Conservation (phyloP, 2,888 invertebrate species). For the Fabriciana adippe region DNA sequence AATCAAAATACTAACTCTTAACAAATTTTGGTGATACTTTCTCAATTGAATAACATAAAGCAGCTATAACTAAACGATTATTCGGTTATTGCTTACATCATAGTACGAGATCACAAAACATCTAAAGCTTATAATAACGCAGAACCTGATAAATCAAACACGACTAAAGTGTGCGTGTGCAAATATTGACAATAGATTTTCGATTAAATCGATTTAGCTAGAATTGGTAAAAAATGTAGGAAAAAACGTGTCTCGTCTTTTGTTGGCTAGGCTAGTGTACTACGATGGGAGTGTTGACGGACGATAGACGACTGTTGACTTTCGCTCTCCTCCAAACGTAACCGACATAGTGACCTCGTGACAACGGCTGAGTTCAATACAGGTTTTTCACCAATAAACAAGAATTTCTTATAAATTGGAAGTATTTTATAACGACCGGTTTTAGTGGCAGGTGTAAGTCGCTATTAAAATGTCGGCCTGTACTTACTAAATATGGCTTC, state of each 20-base stretch:
- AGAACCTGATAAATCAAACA: constrained; percentile 8
- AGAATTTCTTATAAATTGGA: constrained; percentile 35
- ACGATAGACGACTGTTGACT: constrained; percentile 21
- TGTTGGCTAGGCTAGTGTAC: constrained; percentile 7
- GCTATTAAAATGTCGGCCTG: constrained; percentile 25
- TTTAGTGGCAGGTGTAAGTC: constrained; percentile 39
- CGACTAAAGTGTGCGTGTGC: constrained; percentile 4
- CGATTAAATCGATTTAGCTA: constrained; percentile 7
- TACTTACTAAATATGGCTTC: constrained; percentile 37
- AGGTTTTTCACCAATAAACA: constrained; percentile 32
- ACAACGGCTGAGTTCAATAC: constrained; percentile 20
- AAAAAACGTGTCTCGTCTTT: neutral
- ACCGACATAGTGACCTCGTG: constrained; percentile 41
- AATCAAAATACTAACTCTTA: neutral
- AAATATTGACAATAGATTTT: constrained; percentile 8
- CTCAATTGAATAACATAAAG: neutral
- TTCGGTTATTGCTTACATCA: constrained; percentile 7
- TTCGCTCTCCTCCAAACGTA: constrained; percentile 37
- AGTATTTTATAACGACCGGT: constrained; percentile 40
- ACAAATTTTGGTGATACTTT: neutral
- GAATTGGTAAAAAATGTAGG: neutral
- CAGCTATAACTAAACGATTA: neutral
- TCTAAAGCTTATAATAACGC: neutral
- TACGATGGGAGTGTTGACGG: neutral
- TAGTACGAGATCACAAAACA: neutral